Conservation (phyloP, 1,140 invertebrate species). For the Aethina tumida region DNA sequence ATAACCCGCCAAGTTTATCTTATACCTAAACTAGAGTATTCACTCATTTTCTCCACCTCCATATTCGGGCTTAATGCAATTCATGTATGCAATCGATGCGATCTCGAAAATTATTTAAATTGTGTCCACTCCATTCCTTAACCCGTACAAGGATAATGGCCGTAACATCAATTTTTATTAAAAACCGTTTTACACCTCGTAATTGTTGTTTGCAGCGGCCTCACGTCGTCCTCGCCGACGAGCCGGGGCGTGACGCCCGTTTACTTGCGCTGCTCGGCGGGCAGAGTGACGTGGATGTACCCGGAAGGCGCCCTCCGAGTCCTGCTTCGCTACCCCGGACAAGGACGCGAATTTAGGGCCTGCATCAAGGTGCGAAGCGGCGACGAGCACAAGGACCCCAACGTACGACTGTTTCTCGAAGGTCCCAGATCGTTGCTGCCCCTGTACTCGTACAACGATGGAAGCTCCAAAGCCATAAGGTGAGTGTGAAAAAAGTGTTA, state of each 20-base stretch:
- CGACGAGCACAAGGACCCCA: slow-evolving; percentile 26
- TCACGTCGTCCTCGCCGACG: slow-evolving; percentile 34
- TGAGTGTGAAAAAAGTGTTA: slow-evolving; percentile 9
- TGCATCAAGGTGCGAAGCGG: slow-evolving; percentile 49
- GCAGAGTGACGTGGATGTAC: slow-evolving; percentile 61
- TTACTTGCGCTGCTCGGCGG: slow-evolving; percentile 64
- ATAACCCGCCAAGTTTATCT: no score
- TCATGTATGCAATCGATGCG: no score
- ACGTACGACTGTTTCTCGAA: slow-evolving; percentile 61
- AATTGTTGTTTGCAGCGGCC: slow-evolving; percentile 41
- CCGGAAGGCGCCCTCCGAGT: slow-evolving; percentile 63
- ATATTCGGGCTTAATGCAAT: no score
- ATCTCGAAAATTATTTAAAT: no score
- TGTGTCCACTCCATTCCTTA: no score
- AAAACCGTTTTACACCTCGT: no score
- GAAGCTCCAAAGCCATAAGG: slow-evolving; percentile 45
- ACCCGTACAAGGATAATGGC: slow-evolving; percentile 1
- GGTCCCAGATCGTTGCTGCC: slow-evolving; percentile 49
- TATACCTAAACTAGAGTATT: no score
- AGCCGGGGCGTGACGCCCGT: slow-evolving; percentile 62
- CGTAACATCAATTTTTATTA: slow-evolving; percentile 5
- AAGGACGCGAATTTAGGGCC: slow-evolving; percentile 55
- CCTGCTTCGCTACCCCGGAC: slow-evolving; percentile 49
- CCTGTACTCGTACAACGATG: slow-evolving; percentile 52
- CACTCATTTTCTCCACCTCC: no score